Evolutionary conservation across 2,113 vertebrate species (phyloP), one percentile per base, ranked within the genome.

Genomic region (Sardina pilchardus): DNA sequence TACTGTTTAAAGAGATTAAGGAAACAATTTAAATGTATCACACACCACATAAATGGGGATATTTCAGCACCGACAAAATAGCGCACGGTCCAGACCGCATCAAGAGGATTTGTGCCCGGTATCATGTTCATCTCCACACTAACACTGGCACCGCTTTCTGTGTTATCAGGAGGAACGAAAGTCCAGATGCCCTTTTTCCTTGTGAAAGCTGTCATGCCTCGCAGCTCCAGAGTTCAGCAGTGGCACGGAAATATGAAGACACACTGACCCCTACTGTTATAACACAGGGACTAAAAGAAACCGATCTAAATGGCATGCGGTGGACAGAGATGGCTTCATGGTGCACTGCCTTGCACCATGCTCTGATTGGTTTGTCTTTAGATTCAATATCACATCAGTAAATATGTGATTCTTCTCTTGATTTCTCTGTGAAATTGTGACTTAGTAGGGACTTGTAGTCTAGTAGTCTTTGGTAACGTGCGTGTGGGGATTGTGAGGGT

Each of bases 231-330:
- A 8, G 71, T 36, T 17, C 30, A 36, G 71, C 36, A 1, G 39
- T 17, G 71, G 44, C 36, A 43, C 26, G 34, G 1, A 89, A 88
- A 59, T 39, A 75, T 80, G 90, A 83, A 87, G 67, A 85, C 91
- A 92, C 90, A 94, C 90, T 93, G 91, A 90, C 93, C 92, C 90
- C 94, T 94, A 87, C 19, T 89, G 93, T 63, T 12, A 3, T 0
- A 56, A 26, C 14, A 2, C 5, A 30, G 47, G 2, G 71, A 34
- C 71, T 78, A 67, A 56, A 56, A 19, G 21, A n/a, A 26, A 78
- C 71, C 2, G 12, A 36, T 39, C 67, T 17, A 16, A 36, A 36
- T 30, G 67, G 36, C 63, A 10, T 30, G 2, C 9, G n/a, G 0
- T 7, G 21, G 24, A 26, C 63, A 67, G n/a, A 12, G 63, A 7